Evolutionary conservation across 2,797 vertebrate genomes (phyloP).

Genomic region (Chelmon rostratus): DNA sequence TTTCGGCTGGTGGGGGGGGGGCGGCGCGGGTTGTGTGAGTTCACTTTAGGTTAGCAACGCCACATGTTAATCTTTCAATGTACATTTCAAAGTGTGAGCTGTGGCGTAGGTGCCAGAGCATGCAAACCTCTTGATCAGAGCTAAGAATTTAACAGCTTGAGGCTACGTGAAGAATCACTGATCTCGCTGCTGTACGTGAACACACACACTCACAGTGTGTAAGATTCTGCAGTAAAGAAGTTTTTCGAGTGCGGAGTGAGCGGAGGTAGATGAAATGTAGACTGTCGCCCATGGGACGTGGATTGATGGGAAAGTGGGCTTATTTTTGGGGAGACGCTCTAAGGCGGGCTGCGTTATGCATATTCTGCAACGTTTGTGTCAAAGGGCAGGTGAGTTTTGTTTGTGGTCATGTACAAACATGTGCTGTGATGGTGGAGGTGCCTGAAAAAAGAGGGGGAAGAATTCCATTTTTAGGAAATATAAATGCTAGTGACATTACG

Average conservation of each 20-base stretch:
- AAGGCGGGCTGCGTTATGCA: slow-evolving; percentile 21
- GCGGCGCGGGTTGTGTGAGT: slow-evolving; percentile 55
- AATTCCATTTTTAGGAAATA: not conserved
- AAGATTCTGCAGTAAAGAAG: slow-evolving; percentile 22
- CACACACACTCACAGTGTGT: slow-evolving; percentile 15
- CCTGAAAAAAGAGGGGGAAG: not conserved
- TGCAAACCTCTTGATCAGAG: slow-evolving; percentile 22
- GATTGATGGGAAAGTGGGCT: slow-evolving; percentile 53
- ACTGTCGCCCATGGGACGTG: slow-evolving; percentile 57
- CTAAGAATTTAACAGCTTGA: slow-evolving; percentile 34
- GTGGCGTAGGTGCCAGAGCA: slow-evolving; percentile 20
- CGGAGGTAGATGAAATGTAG: slow-evolving; percentile 63
- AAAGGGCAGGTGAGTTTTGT: slow-evolving; percentile 8
- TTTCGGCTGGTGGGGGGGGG: slow-evolving; percentile 1
- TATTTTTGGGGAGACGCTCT: slow-evolving; percentile 54
- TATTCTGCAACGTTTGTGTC: not conserved
- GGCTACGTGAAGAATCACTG: slow-evolving; percentile 34
- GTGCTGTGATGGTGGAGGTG: not conserved
- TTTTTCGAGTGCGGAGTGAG: slow-evolving; percentile 1
- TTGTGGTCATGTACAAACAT: too few species aligned
- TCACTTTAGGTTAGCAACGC: slow-evolving; percentile 50
- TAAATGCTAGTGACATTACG: not conserved
- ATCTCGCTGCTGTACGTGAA: slow-evolving; percentile 25
- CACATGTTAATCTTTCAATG: slow-evolving; percentile 42
- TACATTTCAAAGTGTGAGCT: slow-evolving; percentile 38